Conservation (phyloP, 37 sponge, comb jelly and placozoan genomes). For the Diacarnus erythraeanus region DNA sequence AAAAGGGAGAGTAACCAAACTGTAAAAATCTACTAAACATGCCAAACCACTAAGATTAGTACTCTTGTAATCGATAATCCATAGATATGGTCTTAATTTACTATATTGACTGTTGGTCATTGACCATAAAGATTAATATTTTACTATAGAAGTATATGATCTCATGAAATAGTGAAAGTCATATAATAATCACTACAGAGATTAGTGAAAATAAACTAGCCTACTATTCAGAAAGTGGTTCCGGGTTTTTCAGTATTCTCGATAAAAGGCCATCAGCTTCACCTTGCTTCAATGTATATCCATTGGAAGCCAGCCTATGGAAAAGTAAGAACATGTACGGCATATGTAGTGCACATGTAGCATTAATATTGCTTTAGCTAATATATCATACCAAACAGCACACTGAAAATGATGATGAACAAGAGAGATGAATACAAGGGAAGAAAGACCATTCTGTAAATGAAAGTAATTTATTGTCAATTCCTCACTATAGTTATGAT, state of each 20-base stretch:
- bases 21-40: too few relatives aligned
- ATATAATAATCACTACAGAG: background rate
- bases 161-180: too few relatives aligned
- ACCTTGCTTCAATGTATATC: conserved; percentile 6
- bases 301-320: conserved; percentile 31
- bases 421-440: conserved; percentile 32
- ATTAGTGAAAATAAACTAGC: background rate
- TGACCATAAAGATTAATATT: too few relatives aligned
- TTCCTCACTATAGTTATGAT: too few relatives aligned
- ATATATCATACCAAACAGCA: conserved; percentile 45
- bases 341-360: too few relatives aligned
- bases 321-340: background rate
- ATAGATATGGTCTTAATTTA: too few relatives aligned
- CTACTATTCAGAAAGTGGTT: conserved; percentile 27
- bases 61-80: too few relatives aligned
- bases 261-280: conserved; percentile 28
- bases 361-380: background rate
- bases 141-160: too few relatives aligned
- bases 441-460: background rate
- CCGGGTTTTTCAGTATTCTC: conserved; percentile 18
- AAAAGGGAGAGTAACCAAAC: too few relatives aligned
- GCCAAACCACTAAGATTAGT: too few relatives aligned
- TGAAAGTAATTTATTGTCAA: background rate
- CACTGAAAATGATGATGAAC: conserved; percentile 26
- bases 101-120: too few relatives aligned